Evolutionary conservation across 2,113 vertebrate genomes (phyloP), one percentile per base, ranked within the genome.

Genomic region (Cisticola juncidis): DNA sequence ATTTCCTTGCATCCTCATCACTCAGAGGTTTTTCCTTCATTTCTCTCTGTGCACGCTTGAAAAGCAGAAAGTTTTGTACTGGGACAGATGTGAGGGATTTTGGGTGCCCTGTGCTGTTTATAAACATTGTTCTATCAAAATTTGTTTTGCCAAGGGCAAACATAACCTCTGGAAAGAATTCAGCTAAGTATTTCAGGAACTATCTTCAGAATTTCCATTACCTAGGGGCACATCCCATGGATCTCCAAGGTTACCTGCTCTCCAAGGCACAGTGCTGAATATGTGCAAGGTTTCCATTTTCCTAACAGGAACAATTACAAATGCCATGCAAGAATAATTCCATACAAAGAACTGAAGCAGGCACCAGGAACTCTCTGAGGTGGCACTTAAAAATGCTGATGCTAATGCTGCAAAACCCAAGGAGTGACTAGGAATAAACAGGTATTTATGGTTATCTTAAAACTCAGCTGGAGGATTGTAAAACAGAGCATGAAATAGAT

Each of bases 291-390:
- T 95, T 98, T 98, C 97, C 96, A 97, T 97, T 98, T 98, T 97
- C 95, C 96, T 98, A 98, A 97, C 98, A 98, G 97, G 96, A 98
- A 97, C 96, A 98, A 98, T 98, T 98, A 98, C 96, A 97, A 94
- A 95, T 81, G 96, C 76, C 96, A 97, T 47, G 96, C 97, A 98
- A 98, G 96, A 98, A 96, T 96, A 97, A 97, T 97, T 98, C 95
- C 91, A 86, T 51, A 71, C 58, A 89, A 92, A 96, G 94, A 90
- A 80, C 61, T 35, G 88, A 96, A 93, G 84, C 54, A 70, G 77
- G 51, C n/a, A 80, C 90, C 94, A 72, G 88, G 95, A 93, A 94
- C 88, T 93, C 92, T 97, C 93, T 53, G 54, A 93, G 96, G 97
- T 69, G 95, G 78, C 64, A 42, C 91, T 90, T 79, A 83, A 62